Evolutionary conservation across 2,888 invertebrate species (phyloP), one percentile per base, ranked within the genome.

Genomic region (Dromius quadrimaculatus): DNA sequence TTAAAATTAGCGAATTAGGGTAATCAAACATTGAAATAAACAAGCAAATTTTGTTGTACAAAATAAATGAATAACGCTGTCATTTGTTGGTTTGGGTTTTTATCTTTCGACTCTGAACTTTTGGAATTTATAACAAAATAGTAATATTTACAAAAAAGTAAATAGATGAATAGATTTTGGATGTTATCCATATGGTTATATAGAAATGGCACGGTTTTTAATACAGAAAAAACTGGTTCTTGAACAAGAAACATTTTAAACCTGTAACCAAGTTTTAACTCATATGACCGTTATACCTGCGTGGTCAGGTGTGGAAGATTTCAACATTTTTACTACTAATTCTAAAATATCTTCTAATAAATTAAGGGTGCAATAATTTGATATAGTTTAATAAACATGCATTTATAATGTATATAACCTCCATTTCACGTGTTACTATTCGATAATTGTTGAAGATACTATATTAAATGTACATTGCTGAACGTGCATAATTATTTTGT

Each of bases 181-280:
- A 5, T 41, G n/a, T 20, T 36, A 36, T 19, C 59, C 59, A 59
- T 59, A 59, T 59, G 59, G 59, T 36, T 36, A n/a, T n/a, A n/a
- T n/a, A 36, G 17, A 59, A 59, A 59, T 59, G 59, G 36, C 59
- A 64, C 64, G 64, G 22, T 47, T 47, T 47, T 64, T 45, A 63
- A 45, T 45, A 32, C 47, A 19, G 32, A 47, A 64, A 64, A 64
- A 64, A 64, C 64, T 64, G 64, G 64, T 64, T 64, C 64, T 64
- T 19, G 17, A 15, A n/a, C 11, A 64, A 64, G 22, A 20, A 47
- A 34, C 59, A 57, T 59, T 59, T 59, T 59, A 19, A 59, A 59
- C 59, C 59, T 36, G 59, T 59, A 43, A 59, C 59, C 36, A 59
- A 36, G 57, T 32, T 32, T 32, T 36, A 36, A 59, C n/a, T 17